Evolutionary conservation across 2,888 invertebrate genomes (phyloP), one percentile per base, ranked within the genome.

Genomic region (Athrips mouffetella): DNA sequence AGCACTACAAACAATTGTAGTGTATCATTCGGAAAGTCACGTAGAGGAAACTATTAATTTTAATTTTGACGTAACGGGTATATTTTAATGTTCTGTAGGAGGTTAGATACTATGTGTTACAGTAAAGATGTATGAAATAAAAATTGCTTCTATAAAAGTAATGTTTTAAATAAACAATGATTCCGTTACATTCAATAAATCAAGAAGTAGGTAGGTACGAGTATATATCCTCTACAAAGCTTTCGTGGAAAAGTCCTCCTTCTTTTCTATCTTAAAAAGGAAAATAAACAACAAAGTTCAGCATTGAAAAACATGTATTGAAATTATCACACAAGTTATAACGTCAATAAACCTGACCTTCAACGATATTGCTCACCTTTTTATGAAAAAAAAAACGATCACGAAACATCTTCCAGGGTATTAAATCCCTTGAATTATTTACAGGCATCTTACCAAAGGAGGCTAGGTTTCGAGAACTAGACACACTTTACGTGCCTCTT

Each of bases 21-120:
- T n/a, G n/a, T n/a, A 70, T 62, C 59, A 59, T 65, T 64, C 65
- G 62, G 71, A 74, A 68, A 57, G 76, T 76, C 82, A 82, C 83
- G 82, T 83, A 79, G 75, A 59, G 63, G 63, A 66, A 57, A 60
- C 54, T 37, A 58, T 63, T 59, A 51, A 47, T 47, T 51, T 45
- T 11, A 45, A n/a, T 29, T 42, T 27, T 42, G 42, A 42, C 42
- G 18, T 29, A 13, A 10, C 21, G 37, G 21, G n/a, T 5, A 21
- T n/a, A 5, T 37, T 21, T 10, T 4, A 27, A 4, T 35, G 7
- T 15, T n/a, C n/a, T 5, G 18, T 35, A 35, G 33, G 18, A 2
- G 33, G 33, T 8, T 10, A 10, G 2, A 4, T 27, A 10, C n/a
- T n/a, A n/a, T n/a, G n/a, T n/a, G n/a, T n/a, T n/a, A n/a, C n/a